Percentiles rank a stretch among this genome's conserved stretches.
These are phyloP conservation scores for Thereva unica DNA, from an alignment of 2,888 invertebrate species.

Conservation along the genomic window DNA sequence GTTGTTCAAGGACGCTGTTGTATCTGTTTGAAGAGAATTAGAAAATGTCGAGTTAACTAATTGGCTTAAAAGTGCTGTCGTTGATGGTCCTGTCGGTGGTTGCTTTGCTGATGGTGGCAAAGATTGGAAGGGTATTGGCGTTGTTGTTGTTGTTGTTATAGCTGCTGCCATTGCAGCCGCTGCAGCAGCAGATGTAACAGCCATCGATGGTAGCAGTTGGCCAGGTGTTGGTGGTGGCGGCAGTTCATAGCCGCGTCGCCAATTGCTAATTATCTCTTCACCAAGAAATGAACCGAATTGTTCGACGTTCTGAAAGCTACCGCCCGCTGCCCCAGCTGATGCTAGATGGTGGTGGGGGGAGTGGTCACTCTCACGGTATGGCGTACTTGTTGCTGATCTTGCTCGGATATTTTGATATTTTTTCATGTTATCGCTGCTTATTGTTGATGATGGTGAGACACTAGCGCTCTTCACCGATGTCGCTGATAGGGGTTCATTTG, in stretches of 20 bases:
- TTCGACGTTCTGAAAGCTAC: conserved; percentile 68
- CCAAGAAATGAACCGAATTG: conserved; percentile 76
- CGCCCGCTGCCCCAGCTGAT: conserved; percentile 46
- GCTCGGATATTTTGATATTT: conserved; percentile 12
- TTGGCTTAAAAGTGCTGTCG: conserved; percentile 58
- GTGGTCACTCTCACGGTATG: conserved; percentile 25
- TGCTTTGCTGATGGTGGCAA: conserved; percentile 44
- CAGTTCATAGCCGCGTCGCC: conserved; percentile 65
- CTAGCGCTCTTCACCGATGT: conserved; percentile 44
- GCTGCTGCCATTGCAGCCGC: conserved; percentile 47
- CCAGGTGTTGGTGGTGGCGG: conserved; percentile 46
- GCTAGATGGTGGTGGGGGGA: conserved; percentile 19
- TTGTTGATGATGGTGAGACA: conserved; percentile 49
- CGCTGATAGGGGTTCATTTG: conserved; percentile 41
- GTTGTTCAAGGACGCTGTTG: conserved; percentile 43
- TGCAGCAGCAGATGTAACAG: conserved; percentile 34
- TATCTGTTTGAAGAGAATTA: conserved; percentile 52
- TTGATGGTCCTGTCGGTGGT: conserved; percentile 56
- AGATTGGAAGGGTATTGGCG: conserved; percentile 54
- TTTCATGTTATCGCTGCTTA: conserved; percentile 43
- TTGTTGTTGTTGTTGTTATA: conserved; percentile 49
- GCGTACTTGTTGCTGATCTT: conserved; percentile 35
- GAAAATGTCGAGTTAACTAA: conserved; percentile 58
- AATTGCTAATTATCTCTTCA: conserved; percentile 80
- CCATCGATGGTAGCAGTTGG: conserved; percentile 45